Percentiles rank a stretch among this genome's conserved stretches.
These are phyloP conservation scores for Hymenopus coronatus DNA, from an alignment of 2,888 invertebrate genomes.

Conservation along the genomic window DNA sequence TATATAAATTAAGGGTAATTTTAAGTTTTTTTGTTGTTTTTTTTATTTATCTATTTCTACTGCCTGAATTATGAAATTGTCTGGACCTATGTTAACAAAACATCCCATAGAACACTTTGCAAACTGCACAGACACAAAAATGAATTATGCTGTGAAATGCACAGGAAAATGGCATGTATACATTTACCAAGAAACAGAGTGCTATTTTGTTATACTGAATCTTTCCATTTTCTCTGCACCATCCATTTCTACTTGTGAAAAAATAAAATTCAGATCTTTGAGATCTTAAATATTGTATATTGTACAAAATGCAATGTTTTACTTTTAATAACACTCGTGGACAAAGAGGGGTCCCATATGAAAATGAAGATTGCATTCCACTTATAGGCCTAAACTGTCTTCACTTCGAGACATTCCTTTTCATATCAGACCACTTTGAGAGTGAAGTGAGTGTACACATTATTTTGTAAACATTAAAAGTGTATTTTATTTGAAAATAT, in stretches of 20 bases:
- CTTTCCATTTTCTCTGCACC: constrained; percentile 2
- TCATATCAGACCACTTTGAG: constrained; percentile 5
- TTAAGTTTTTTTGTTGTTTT: too few species aligned
- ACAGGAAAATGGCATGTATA: constrained; percentile 5
- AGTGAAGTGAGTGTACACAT: background rate
- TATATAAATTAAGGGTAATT: too few species aligned
- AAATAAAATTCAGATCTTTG: background rate
- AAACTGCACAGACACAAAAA: background rate
- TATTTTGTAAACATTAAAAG: constrained; percentile 7
- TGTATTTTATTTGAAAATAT: background rate
- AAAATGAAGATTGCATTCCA: background rate
- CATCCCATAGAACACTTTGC: background rate
- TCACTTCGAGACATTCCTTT: background rate
- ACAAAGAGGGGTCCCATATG: background rate
- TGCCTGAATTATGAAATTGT: too few species aligned
- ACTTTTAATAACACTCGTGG: background rate
- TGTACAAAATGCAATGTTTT: background rate
- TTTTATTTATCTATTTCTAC: too few species aligned
- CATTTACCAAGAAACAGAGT: constrained; percentile 12
- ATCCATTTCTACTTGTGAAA: background rate
- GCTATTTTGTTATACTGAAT: constrained; percentile 26
- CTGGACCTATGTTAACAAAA: too few species aligned
- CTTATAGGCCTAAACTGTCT: background rate
- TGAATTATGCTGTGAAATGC: background rate
- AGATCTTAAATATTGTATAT: background rate